Base-by-base conservation (phyloP, 2,113 vertebrate species). In the Chrysemys picta region DNA sequence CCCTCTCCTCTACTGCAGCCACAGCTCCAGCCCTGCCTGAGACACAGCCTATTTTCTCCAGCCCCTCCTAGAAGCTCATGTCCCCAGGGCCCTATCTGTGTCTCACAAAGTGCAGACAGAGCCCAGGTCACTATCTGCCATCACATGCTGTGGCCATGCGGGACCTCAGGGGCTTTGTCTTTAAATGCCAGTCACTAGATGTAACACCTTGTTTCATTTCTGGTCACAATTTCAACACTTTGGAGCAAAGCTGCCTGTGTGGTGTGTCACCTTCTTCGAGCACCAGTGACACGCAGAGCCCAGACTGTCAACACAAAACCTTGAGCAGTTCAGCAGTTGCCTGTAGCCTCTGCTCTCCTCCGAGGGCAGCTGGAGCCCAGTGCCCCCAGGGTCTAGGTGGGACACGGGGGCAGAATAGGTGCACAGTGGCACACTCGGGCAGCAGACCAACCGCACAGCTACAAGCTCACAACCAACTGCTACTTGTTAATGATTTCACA, bases 281-380 rank as follows among this genome's bases (percentile, higher is more conserved):
- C 0, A 1, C 80, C 84, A 72, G 53, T 2, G 79, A 89, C 1
- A 1, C 8, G 82, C 5, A 0, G 59, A 47, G 53, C 52, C 50
- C 21, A 1, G 1, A 17, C 57, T 53, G 85, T 0, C 4, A 96
- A 95, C 42, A 9, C 0, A 3, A 57, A 76, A 59, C 87, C 87
- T 72, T 1, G 0, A 0, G 83, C 53, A 82, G 9, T 19, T 2
- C 0, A 0, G 81, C 54, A 82, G 38, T 22, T 27, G 79, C 84
- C 62, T 65, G 21, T 22, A 57, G 78, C 22, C 0, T 45, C 72
- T 27, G 0, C 54, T 87, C 84, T 52, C 69, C 2, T 14, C 75
- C 8, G 42, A 45, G 25, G 24, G 42, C 42, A 45, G 75, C 42
- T 47, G 19, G 31, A 69, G 9, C 65, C 35, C n/a, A 38, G 65